Base-by-base conservation (phyloP, 2,113 vertebrate genomes). In the Pelodiscus sinensis region DNA sequence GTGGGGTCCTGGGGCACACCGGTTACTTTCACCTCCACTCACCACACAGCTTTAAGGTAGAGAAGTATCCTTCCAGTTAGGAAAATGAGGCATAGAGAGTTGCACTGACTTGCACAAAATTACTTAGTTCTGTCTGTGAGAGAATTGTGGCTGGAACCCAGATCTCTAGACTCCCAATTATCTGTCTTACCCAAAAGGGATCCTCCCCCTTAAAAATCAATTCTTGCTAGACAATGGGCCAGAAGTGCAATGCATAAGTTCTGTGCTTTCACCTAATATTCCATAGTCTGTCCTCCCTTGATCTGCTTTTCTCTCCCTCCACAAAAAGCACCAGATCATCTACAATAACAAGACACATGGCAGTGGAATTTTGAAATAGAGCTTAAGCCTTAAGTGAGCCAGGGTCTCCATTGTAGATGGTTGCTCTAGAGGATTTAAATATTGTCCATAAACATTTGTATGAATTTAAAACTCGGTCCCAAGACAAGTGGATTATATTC, bases 191-290 rank as follows among this genome's bases (percentile, higher is more conserved):
- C 55, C 12, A 8, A 4, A 68, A 71, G 38, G 60, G 52, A 0
- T 57, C 5, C 9, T 84, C 2, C 31, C 27, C 25, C 87, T 9
- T 0, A 0, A 16, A 50, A 2, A 2, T 71, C 51, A 54, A 52
- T 38, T 86, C 11, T 29, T 93, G 83, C 52, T 78, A 92, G 55
- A 22, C 12, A 87, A 14, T 19, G 38, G 13, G 16, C 19, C 44
- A 85, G 79, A 85, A 87, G 38, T 2, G 0, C 0, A 0, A 8
- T 18, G 14, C 0, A 0, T 3, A 1, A 75, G 22, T 52, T 82
- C 1, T 29, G 29, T 90, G n/a, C 27, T 50, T 96, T 90, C 22
- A 71, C 16, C 65, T 71, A 71, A 71, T 9, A 8, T 68, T 68
- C 62, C 31, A 15, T 65, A 15, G 62, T 31, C 14, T 16, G 29